Percentiles rank a stretch among this genome's conserved stretches.
Evolutionary conservation across 2,113 vertebrate genomes (phyloP).

Genomic region (Lipotes vexillifer): DNA sequence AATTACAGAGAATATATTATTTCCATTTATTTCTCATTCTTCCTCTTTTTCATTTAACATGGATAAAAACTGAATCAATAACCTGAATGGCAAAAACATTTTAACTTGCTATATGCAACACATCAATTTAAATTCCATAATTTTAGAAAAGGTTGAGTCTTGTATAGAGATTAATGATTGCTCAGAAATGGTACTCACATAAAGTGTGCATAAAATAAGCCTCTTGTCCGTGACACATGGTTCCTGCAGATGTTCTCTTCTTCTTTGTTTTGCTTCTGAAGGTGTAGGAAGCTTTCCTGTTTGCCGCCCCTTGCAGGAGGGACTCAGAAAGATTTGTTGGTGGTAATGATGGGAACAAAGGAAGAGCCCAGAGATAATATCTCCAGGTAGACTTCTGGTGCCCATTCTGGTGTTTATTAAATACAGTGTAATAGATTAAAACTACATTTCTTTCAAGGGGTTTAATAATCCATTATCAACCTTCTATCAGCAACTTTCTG

Average conservation of each 20-base stretch:
- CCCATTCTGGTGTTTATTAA: background rate
- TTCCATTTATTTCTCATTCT: background rate
- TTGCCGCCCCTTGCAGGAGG: background rate
- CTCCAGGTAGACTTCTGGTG: background rate
- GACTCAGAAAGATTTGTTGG: background rate
- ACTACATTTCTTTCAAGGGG: background rate
- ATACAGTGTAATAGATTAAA: background rate
- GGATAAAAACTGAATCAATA: background rate
- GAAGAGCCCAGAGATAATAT: background rate
- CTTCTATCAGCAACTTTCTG: background rate
- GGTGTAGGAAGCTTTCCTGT: background rate
- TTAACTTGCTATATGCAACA: background rate
- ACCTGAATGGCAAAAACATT: background rate
- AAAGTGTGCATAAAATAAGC: background rate
- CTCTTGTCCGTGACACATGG: background rate
- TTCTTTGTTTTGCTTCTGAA: background rate
- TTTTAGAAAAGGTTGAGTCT: background rate
- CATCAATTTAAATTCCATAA: background rate
- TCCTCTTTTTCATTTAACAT: background rate
- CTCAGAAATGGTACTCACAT: background rate
- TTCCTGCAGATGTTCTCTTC: background rate
- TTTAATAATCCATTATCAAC: background rate
- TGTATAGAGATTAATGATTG: background rate
- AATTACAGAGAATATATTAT: background rate
- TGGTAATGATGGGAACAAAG: background rate